Evolutionary conservation across 2,888 invertebrate genomes (phyloP).

Genomic region (Cephalotes varians): DNA sequence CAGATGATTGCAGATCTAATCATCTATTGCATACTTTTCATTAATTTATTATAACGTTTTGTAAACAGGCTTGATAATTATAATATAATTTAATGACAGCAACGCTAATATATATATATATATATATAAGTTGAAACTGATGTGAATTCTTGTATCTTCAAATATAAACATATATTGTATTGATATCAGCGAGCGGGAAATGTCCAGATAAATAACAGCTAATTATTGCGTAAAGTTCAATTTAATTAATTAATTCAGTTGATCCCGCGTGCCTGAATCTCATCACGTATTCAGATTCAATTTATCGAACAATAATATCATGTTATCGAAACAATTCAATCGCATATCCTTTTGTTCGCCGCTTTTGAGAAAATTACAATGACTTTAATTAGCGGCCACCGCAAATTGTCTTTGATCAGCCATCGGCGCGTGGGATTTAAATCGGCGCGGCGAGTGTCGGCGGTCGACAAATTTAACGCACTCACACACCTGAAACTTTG

Average conservation of each 20-base stretch:
- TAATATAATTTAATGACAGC: neutral
- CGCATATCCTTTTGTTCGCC: neutral
- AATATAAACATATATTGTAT: slow-evolving; percentile 4
- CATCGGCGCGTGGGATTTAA: neutral
- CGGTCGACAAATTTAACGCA: slow-evolving; percentile 76
- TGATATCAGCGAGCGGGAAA: slow-evolving; percentile 8
- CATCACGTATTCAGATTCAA: slow-evolving; percentile 2
- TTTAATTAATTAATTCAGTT: slow-evolving; percentile 54
- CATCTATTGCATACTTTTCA: neutral
- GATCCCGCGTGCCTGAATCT: slow-evolving; percentile 10
- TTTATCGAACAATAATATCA: slow-evolving; percentile 33
- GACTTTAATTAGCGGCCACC: slow-evolving; percentile 41
- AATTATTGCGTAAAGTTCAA: slow-evolving; percentile 36
- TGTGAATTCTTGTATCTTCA: neutral
- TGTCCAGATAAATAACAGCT: slow-evolving; percentile 31
- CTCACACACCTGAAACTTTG: slow-evolving; percentile 85
- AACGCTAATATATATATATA: too few species aligned
- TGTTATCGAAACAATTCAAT: slow-evolving; percentile 34
- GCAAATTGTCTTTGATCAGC: slow-evolving; percentile 12
- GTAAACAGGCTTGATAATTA: neutral
- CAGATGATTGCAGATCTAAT: neutral
- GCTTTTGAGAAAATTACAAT: slow-evolving; percentile 45
- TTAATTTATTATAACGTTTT: slow-evolving; percentile 17
- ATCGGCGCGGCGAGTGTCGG: neutral
- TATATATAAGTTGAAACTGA: neutral